Base-by-base conservation (phyloP, 2,797 vertebrate genomes). In the Manis crassicaudata region DNA sequence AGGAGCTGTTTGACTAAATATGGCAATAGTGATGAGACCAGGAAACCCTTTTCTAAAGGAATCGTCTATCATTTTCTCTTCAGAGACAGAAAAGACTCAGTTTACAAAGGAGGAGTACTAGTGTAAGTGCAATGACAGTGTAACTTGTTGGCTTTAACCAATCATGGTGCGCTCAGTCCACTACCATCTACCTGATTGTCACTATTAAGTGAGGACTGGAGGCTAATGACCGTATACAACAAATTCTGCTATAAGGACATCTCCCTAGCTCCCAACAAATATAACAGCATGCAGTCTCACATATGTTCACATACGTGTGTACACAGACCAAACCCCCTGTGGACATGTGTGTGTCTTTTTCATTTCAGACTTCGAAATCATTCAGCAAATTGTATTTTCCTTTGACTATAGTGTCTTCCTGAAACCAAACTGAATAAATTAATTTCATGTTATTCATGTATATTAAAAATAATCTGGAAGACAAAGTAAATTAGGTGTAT, bases 301-400 rank as follows among this genome's bases (percentile, higher is more conserved):
- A 56, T 27, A 27, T 8, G 20, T 10, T 27, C 23, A 29, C 29
- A 0, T 2, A 43, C 23, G 10, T 52, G 29, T 11, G 52, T 43
- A 70, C 62, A 37, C 2, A 62, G 56, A 56, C 2, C 12, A 84
- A 82, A 58, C 3, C 11, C 3, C 4, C 27, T 16, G 79, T 18
- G 2, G 8, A 40, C 1, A 27, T 54, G 21, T 54, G 17, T 46
- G 7, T 0, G 7, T 13, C n/a, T 43, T 87, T 76, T 85, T 46
- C 13, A 50, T 50, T 79, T 88, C 40, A 79, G 52, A 79, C 58
- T 94, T 72, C 65, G 14, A 92, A 82, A 87, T 79, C 16, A 94
- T 50, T 68, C 63, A 83, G 54, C 11, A 97, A 67, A 82, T 29
- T 50, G 10, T 7, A n/a, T 62, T 83, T 83, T 27, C 25, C 29